phyloP scores from a whole-genome alignment of 2,797 vertebrate genomes.

The Graptemys geographica region DNA sequence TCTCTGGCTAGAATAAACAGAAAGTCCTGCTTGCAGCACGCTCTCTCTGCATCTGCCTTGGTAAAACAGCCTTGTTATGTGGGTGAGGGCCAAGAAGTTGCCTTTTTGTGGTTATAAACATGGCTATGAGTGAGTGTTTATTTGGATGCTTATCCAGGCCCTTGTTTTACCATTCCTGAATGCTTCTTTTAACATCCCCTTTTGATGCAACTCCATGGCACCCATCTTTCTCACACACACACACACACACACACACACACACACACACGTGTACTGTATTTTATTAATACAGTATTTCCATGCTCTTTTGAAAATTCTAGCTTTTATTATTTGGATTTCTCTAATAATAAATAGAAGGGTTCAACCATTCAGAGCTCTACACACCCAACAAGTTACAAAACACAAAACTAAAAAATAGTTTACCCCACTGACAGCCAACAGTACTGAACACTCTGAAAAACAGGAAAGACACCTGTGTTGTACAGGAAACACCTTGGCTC shows the following conservation, averaged over 20 bases:
- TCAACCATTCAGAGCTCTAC: neutral
- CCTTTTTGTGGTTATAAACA: neutral
- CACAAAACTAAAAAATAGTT: neutral
- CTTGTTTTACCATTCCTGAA: neutral
- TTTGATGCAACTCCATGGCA: no score
- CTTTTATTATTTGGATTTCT: neutral
- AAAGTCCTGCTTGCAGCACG: neutral
- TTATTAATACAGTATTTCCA: no score
- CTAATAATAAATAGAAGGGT: neutral
- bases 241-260: no score
- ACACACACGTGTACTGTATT: no score
- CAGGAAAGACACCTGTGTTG: neutral
- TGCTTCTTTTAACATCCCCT: no score
- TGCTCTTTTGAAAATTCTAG: neutral
- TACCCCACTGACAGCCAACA: neutral
- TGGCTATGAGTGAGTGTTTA: neutral
- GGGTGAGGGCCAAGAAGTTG: neutral
- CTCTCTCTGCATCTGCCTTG: neutral
- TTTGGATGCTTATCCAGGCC: neutral
- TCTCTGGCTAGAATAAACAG: neutral
- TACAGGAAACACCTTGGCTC: neutral
- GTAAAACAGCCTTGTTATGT: neutral
- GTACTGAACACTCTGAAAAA: neutral
- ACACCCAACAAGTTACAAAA: neutral
- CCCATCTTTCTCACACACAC: no score